A percentile compares a stretch with the other conserved stretches of the same genome.
Conservation (phyloP, 2,888 invertebrate genomes). For the Acrobasis suavella region DNA sequence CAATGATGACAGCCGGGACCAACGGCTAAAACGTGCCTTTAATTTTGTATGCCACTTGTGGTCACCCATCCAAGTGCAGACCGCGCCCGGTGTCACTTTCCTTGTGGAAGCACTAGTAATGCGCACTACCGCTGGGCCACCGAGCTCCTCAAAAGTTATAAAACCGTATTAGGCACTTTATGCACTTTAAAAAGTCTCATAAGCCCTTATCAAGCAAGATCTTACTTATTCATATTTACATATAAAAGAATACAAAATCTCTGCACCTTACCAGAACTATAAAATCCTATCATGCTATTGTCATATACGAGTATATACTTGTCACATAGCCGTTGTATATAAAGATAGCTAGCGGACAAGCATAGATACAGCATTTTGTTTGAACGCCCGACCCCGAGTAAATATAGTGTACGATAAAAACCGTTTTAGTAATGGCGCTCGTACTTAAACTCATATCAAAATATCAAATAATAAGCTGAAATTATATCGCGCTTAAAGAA, state of each 20-base stretch:
- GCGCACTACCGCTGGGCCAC: too few species aligned
- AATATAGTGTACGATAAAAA: slow-evolving; percentile 2
- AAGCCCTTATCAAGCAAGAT: not conserved
- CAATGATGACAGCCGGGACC: too few species aligned
- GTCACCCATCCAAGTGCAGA: too few species aligned
- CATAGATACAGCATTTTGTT: slow-evolving; percentile 11
- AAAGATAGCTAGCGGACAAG: not conserved
- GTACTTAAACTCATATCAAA: not conserved
- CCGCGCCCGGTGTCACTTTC: too few species aligned
- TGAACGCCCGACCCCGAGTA: slow-evolving; percentile 6
- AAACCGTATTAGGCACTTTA: too few species aligned
- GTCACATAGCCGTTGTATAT: not conserved
- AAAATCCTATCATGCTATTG: not conserved
- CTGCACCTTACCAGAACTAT: not conserved
- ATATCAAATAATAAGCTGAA: not conserved
- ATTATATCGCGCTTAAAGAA: not conserved
- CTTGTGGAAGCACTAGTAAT: too few species aligned
- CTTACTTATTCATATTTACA: not conserved
- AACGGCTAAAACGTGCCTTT: too few species aligned
- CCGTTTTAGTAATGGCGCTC: not conserved
- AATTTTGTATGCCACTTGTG: too few species aligned
- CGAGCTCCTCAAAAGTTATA: too few species aligned
- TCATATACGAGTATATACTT: not conserved
- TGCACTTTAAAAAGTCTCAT: too few species aligned
- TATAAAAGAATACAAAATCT: not conserved